These are phyloP conservation scores for Candoia aspera DNA, from an alignment of 2,113 vertebrate genomes.

Conservation along the genomic window DNA sequence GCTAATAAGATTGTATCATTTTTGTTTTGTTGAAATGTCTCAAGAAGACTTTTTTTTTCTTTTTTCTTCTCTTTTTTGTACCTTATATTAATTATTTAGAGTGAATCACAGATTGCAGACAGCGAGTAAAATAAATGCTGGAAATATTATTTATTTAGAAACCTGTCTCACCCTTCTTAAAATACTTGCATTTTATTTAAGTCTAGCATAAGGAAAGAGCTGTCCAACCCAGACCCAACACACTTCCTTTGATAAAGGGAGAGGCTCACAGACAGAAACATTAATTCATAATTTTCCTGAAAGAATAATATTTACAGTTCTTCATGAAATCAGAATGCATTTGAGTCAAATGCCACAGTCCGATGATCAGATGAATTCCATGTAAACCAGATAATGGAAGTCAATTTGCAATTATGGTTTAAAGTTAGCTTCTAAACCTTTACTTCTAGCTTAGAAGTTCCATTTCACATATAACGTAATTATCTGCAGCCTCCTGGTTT, in stretches of 20 bases:
- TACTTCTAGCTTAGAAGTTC: neutral
- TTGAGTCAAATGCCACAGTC: neutral
- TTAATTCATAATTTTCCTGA: conserved; percentile 1
- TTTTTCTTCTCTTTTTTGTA: neutral
- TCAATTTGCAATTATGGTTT: neutral
- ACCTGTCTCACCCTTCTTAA: conserved; percentile 19
- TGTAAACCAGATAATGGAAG: neutral
- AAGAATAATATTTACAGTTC: neutral
- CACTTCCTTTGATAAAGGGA: conserved; percentile 17
- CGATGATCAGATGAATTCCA: neutral
- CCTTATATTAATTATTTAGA: neutral
- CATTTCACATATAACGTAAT: neutral
- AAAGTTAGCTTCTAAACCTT: neutral
- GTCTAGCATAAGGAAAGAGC: neutral
- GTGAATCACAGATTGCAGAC: conserved; percentile 16
- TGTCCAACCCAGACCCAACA: neutral
- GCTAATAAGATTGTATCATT: neutral
- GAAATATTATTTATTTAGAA: conserved; percentile 20
- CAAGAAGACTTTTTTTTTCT: neutral
- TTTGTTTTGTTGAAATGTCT: neutral
- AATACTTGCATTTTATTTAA: conserved; percentile 5
- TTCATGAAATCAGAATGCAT: neutral
- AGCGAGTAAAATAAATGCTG: conserved; percentile 17
- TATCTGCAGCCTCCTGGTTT: neutral
- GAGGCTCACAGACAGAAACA: neutral